Percentiles rank a stretch among this genome's conserved stretches.
phyloP scores from a whole-genome alignment of 2,113 vertebrate species.

The Dasypus novemcinctus region DNA sequence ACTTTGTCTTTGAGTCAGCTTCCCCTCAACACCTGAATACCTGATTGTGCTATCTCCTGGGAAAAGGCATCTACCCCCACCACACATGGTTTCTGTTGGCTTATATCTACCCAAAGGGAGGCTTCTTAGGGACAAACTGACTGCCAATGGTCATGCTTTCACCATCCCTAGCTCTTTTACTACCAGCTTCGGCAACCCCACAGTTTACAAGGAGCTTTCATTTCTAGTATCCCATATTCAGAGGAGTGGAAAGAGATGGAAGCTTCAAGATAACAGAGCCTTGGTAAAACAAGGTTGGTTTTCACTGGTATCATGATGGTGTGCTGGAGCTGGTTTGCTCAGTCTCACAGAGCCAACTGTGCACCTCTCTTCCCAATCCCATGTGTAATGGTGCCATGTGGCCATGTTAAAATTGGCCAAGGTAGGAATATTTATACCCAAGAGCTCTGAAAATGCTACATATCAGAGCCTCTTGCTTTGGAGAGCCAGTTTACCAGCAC shows the following conservation, averaged over 20 bases:
- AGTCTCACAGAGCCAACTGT: neutral
- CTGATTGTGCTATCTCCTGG: too few relatives aligned
- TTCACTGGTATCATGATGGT: neutral
- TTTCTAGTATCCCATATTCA: neutral
- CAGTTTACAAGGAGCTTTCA: neutral
- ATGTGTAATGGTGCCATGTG: neutral
- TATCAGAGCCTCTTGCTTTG: neutral
- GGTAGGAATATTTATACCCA: neutral
- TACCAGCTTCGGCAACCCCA: neutral
- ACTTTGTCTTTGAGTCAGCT: neutral
- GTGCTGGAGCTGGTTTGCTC: neutral
- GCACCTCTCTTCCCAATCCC: neutral
- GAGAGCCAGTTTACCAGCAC: neutral
- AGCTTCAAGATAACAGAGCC: neutral
- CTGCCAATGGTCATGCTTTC: neutral
- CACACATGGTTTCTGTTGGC: neutral
- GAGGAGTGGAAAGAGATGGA: neutral
- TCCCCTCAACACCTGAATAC: neutral
- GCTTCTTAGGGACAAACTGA: neutral
- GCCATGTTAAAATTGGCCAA: neutral
- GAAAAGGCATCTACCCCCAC: neutral
- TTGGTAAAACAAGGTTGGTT: neutral
- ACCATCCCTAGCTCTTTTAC: neutral
- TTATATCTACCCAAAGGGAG: neutral
- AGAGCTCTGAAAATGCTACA: neutral